A percentile compares a stretch with the other conserved stretches of the same genome.
Evolutionary conservation across 2,113 vertebrate genomes (phyloP).

Genomic region (Leuciscus idus): DNA sequence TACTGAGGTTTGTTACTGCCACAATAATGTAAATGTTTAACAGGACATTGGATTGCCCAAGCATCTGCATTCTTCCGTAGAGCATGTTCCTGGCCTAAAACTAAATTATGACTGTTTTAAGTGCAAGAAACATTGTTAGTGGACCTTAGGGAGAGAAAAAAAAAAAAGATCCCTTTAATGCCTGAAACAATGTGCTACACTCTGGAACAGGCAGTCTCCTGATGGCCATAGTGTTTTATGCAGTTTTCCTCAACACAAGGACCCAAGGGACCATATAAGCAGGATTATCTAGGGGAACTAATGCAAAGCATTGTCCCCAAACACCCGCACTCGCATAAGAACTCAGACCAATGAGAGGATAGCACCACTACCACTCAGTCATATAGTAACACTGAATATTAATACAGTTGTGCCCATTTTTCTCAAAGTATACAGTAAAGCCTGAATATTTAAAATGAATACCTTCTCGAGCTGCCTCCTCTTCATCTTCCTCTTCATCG

Average conservation of each 20-base stretch:
- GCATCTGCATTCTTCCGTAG: background rate
- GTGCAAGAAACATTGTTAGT: background rate
- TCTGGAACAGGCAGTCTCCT: slow-evolving; percentile 29
- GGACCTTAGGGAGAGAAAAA: background rate
- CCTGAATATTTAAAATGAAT: background rate
- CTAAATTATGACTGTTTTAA: background rate
- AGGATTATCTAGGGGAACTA: slow-evolving; percentile 9
- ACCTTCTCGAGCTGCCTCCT: slow-evolving; percentile 70
- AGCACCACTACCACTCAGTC: background rate
- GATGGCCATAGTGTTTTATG: background rate
- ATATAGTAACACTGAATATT: background rate
- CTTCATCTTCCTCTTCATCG: slow-evolving; percentile 79
- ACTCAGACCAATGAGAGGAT: background rate
- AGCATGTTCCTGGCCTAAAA: background rate
- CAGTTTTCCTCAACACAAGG: background rate
- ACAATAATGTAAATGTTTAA: background rate
- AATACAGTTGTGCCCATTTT: background rate
- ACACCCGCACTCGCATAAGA: background rate
- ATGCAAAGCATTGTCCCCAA: slow-evolving; percentile 19
- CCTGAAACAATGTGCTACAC: slow-evolving; percentile 16
- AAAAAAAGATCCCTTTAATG: background rate
- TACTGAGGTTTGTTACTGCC: background rate
- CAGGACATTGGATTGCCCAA: background rate
- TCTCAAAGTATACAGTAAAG: background rate
- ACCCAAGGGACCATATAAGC: background rate